Base-by-base conservation (phyloP, 2,797 vertebrate genomes). In the Muraenolepis orangiensis region DNA sequence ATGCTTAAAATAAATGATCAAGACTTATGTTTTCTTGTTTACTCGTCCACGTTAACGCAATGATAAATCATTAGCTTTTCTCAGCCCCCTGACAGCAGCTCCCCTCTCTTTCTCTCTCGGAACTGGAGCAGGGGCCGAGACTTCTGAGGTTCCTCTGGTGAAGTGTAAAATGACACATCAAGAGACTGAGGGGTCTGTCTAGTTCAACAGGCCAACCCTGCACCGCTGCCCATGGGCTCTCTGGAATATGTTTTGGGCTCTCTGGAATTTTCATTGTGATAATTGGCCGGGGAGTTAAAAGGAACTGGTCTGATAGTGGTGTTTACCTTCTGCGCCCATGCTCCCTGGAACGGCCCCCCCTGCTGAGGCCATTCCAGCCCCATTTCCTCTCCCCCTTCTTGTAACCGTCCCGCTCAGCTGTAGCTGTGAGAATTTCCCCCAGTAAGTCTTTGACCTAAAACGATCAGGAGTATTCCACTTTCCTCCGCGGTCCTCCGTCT, bases 381-480 rank as follows among this genome's bases (percentile, higher is more conserved):
- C 16, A 20, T 51, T 51, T 51, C 4, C n/a, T 2, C 18, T 18
- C 42, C 1, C 42, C 1, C 16, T 18, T 6, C 42, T 18, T 51
- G 6, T 51, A 18, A 51, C 3, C 1, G 42, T 46, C 13, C 2
- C 14, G 42, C 42, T 46, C 42, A 16, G 42, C 42, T 16, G 12
- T 51, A n/a, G 42, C 20, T 51, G 16, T 7, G 42, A 12, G 42
- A 16, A 18, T 7, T 20, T 51, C 42, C 42, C 20, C 16, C 18
- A 18, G 42, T 51, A 18, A 6, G 42, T 51, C 42, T 51, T 18
- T 51, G 42, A 51, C 82, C 84, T n/a, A n/a, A n/a, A n/a, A n/a
- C n/a, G n/a, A n/a, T n/a, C n/a, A n/a, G n/a, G n/a, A n/a, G n/a
- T n/a, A n/a, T n/a, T n/a, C n/a, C n/a, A n/a, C n/a, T n/a, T n/a